Percentiles rank a stretch among this genome's conserved stretches.
Evolutionary conservation across 2,113 vertebrate genomes (phyloP).

Genomic region (Paramisgurnus dabryanus): DNA sequence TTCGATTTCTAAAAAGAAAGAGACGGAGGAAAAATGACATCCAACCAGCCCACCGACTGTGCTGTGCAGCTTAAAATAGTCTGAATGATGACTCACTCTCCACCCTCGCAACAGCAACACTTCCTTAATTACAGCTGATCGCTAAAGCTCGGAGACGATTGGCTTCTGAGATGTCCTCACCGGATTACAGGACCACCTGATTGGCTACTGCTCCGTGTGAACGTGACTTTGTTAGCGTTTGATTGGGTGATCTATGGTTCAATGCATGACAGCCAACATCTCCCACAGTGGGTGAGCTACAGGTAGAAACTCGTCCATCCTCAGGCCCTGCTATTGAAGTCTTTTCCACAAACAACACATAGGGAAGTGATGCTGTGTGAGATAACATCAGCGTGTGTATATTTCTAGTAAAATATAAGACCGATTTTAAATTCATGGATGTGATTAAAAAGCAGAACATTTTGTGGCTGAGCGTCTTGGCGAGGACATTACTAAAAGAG

Average conservation of each 20-base stretch:
- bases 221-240: not conserved
- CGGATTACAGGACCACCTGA: constrained; percentile 55
- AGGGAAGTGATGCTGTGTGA: not conserved
- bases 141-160: constrained; percentile 53
- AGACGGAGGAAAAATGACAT: not conserved
- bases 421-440: not conserved
- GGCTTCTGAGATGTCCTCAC: constrained; percentile 48
- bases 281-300: constrained; percentile 7
- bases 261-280: not conserved
- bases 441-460: no score
- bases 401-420: not conserved
- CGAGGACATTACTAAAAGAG: no score
- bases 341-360: not conserved
- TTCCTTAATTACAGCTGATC: constrained; percentile 69
- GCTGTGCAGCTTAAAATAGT: constrained; percentile 71
- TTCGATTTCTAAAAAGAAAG: constrained; percentile 44
- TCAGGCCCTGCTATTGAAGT: constrained; percentile 1
- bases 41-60: constrained; percentile 49
- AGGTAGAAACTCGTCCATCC: constrained; percentile 15
- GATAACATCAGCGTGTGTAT: not conserved
- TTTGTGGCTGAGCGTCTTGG: no score
- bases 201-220: constrained; percentile 50
- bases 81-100: constrained; percentile 75
- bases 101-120: constrained; percentile 72
- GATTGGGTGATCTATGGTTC: constrained; percentile 11